Conservation (phyloP, 2,888 invertebrate species). For the Hypena proboscidalis region DNA sequence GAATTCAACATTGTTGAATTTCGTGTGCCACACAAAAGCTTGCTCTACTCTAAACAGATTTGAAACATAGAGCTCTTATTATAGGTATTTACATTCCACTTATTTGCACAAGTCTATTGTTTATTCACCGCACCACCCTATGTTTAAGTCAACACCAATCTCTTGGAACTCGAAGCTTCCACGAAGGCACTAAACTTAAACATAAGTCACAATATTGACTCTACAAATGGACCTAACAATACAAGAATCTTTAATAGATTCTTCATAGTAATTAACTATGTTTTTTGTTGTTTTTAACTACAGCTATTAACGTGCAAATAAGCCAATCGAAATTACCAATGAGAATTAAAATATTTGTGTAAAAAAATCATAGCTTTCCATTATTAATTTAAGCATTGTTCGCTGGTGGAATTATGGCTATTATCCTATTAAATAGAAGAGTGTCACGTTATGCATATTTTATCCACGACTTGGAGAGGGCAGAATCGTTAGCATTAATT, state of each 20-base stretch:
- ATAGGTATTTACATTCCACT: conserved; percentile 29
- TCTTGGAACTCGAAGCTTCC: conserved; percentile 30
- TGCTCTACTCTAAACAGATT: conserved; percentile 23
- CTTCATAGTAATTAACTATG: conserved; percentile 7
- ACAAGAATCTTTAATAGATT: conserved; percentile 11
- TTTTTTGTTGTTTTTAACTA: conserved; percentile 15
- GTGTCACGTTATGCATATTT: conserved; percentile 11
- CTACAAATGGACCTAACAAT: conserved; percentile 18
- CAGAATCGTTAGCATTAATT: conserved; percentile 24
- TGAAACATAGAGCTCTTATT: conserved; percentile 23
- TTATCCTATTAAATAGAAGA: conserved; percentile 7
- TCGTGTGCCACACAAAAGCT: conserved; percentile 10
- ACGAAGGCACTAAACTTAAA: conserved; percentile 27
- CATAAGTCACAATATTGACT: conserved; percentile 25
- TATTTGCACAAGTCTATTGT: conserved; percentile 42
- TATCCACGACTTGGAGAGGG: conserved; percentile 10
- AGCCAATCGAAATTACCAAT: conserved; percentile 10
- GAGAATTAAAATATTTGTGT: conserved; percentile 16
- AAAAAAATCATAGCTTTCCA: conserved; percentile 14
- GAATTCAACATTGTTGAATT: conserved; percentile 10
- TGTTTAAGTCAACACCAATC: conserved; percentile 33
- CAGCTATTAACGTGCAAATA: conserved; percentile 26
- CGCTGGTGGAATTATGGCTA: conserved; percentile 1
- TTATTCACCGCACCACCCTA: conserved; percentile 31
- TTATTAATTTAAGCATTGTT: conserved; percentile 3